Percentiles rank a stretch among this genome's conserved stretches.
These are phyloP conservation scores for Microchrysa polita DNA, from an alignment of 2,888 invertebrate species.

Conservation along the genomic window DNA sequence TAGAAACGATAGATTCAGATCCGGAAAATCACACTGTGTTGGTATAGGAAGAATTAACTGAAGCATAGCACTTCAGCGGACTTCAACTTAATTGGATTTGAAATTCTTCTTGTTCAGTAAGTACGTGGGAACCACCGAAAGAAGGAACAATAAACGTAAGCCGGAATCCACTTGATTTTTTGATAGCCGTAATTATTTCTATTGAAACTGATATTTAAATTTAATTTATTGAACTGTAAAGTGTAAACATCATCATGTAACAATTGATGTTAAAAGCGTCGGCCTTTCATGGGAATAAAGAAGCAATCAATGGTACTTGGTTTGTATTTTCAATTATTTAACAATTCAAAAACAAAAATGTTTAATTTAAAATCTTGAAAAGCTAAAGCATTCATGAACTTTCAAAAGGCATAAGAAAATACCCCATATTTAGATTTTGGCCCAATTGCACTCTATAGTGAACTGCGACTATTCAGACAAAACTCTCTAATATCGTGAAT, in stretches of 20 bases:
- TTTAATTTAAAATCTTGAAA: no score
- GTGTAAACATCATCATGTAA: neutral
- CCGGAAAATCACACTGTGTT: neutral
- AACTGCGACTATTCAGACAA: no score
- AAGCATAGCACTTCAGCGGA: conserved; percentile 31
- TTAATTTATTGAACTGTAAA: conserved; percentile 2
- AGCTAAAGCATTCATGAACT: no score
- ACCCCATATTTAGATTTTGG: no score
- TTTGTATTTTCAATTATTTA: no score
- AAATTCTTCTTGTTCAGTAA: conserved; percentile 13
- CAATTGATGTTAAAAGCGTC: neutral
- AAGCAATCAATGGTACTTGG: no score
- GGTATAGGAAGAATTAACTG: neutral
- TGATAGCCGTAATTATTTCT: conserved; percentile 23
- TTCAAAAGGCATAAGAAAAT: no score
- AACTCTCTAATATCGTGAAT: no score
- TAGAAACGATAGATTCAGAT: neutral
- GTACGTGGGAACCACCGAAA: neutral
- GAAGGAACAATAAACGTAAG: neutral
- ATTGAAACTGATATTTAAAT: conserved; percentile 29
- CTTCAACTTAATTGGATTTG: conserved; percentile 40
- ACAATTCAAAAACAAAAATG: no score
- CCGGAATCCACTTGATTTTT: conserved; percentile 22
- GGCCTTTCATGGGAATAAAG: no score
- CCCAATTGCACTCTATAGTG: no score